phyloP scores from a whole-genome alignment of 2,888 invertebrate genomes.

The Odontomyia ornata region DNA sequence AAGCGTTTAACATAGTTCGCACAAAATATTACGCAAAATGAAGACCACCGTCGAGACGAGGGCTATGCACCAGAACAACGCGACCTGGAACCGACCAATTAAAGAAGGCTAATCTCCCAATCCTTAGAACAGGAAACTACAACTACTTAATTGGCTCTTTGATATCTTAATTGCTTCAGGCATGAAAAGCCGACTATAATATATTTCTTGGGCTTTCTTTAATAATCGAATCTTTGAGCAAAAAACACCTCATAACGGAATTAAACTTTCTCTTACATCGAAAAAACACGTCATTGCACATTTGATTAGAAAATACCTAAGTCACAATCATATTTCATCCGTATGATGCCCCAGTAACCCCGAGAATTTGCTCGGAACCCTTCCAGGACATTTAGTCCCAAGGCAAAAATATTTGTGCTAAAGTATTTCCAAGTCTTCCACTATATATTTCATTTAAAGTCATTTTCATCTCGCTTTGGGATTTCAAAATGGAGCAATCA shows the following conservation, averaged over 20 bases:
- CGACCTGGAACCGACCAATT: too few relatives aligned
- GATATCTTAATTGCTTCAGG: too few relatives aligned
- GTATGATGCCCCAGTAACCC: constrained; percentile 32
- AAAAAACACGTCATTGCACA: background rate
- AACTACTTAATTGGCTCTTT: too few relatives aligned
- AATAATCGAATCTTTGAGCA: too few relatives aligned
- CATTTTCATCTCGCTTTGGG: constrained; percentile 32
- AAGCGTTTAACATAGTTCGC: too few relatives aligned
- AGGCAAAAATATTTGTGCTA: constrained; percentile 15
- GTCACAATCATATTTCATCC: background rate
- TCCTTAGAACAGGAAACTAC: too few relatives aligned
- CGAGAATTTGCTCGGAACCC: constrained; percentile 15
- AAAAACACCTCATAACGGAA: background rate
- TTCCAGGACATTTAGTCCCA: background rate
- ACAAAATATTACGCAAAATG: too few relatives aligned
- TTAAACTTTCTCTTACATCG: background rate
- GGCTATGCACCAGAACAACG: too few relatives aligned
- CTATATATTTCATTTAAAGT: constrained; percentile 15
- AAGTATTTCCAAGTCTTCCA: background rate
- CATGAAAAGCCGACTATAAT: too few relatives aligned
- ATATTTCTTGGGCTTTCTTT: too few relatives aligned
- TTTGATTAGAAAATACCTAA: constrained; percentile 12
- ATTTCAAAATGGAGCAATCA: constrained; percentile 35
- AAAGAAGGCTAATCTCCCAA: too few relatives aligned
- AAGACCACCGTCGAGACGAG: too few relatives aligned